Evolutionary conservation across 2,888 invertebrate genomes (phyloP).

Genomic region (Leptopterna dolabrata): DNA sequence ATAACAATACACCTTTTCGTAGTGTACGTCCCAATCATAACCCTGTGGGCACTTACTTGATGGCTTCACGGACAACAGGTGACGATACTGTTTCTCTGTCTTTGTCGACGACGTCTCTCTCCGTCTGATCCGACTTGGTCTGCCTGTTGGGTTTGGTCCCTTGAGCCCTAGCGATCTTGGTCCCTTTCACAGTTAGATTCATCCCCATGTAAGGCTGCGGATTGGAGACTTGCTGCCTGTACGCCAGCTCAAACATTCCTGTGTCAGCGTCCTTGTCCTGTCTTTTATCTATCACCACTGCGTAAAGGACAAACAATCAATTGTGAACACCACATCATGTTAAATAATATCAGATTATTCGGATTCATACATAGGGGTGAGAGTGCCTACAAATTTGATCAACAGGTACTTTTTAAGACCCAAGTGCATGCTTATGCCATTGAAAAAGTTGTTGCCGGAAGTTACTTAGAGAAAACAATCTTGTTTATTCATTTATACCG

Average conservation of each 20-base stretch:
- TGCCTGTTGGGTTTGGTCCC: constrained; percentile 42
- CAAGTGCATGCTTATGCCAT: too few species aligned
- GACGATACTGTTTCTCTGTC: constrained; percentile 19
- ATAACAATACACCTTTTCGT: too few species aligned
- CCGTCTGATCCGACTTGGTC: constrained; percentile 3
- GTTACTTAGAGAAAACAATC: too few species aligned
- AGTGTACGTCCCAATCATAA: too few species aligned
- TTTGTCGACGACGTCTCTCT: background rate
- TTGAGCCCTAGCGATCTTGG: constrained; percentile 63
- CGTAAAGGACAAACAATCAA: constrained; percentile 63
- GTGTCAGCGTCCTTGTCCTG: constrained; percentile 80
- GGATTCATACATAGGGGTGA: too few species aligned
- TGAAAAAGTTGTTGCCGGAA: too few species aligned
- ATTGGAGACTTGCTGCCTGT: constrained; percentile 81
- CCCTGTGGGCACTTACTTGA: constrained; percentile 1
- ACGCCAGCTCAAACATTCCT: constrained; percentile 83
- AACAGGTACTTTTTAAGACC: too few species aligned
- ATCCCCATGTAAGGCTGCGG: constrained; percentile 85
- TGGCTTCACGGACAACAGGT: constrained; percentile 36
- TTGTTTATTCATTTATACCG: too few species aligned
- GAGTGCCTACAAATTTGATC: too few species aligned
- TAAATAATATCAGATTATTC: too few species aligned
- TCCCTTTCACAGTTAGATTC: constrained; percentile 77
- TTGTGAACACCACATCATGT: background rate
- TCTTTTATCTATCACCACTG: constrained; percentile 83